These are phyloP conservation scores for Zaprionus kolodkinae DNA, from an alignment of 1,140 invertebrate species.

Conservation along the genomic window DNA sequence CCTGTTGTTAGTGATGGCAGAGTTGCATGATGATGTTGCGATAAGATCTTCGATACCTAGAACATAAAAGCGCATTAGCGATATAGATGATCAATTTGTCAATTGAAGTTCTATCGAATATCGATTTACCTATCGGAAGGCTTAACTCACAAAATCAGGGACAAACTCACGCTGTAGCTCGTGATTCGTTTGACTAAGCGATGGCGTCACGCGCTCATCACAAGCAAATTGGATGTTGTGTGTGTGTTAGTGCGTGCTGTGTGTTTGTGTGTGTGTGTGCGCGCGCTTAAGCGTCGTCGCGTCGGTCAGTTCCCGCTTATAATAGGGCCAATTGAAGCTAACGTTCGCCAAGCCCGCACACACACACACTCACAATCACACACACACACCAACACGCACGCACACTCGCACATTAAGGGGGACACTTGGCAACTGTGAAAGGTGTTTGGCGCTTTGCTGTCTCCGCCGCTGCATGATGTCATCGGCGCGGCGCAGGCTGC, in stretches of 20 bases:
- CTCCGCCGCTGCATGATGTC: constrained; percentile 66
- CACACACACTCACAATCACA: constrained; percentile 9
- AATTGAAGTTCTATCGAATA: neutral
- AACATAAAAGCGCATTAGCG: neutral
- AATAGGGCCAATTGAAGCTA: constrained; percentile 40
- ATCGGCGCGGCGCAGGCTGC: constrained; percentile 63
- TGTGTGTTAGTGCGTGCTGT: neutral
- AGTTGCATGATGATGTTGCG: neutral
- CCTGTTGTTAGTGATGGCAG: neutral
- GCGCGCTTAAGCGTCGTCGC: constrained; percentile 1
- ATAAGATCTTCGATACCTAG: neutral
- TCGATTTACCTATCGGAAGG: neutral
- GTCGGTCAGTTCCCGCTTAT: constrained; percentile 37
- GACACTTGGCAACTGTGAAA: constrained; percentile 47
- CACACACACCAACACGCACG: neutral
- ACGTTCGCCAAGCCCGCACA: constrained; percentile 36
- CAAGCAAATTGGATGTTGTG: neutral
- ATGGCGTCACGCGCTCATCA: constrained; percentile 37
- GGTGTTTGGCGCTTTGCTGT: constrained; percentile 49
- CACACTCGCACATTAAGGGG: constrained; percentile 14
- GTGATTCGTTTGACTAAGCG: constrained; percentile 23
- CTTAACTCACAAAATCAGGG: too few species aligned
- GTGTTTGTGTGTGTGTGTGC: constrained; percentile 9
- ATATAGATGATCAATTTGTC: neutral
- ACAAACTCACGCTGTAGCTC: neutral